phyloP scores from a whole-genome alignment of 2,113 vertebrate species.

The Asarcornis scutulata region DNA sequence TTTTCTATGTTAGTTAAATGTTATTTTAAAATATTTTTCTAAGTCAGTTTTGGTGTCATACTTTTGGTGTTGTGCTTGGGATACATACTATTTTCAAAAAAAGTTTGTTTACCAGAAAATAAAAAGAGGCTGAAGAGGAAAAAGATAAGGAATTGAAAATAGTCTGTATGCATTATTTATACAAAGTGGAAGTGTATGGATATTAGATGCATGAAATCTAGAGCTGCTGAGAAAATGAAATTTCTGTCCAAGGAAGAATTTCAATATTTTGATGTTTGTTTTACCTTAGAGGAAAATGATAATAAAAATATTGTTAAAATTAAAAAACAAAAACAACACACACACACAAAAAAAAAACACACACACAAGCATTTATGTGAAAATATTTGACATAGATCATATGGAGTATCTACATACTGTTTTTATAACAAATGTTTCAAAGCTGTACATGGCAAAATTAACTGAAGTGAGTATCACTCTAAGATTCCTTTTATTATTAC shows the following conservation, averaged over 20 bases:
- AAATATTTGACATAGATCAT: background rate
- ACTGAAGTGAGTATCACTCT: too few relatives aligned
- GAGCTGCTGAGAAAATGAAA: background rate
- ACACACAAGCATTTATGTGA: background rate
- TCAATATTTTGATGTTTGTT: background rate
- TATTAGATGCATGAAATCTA: background rate
- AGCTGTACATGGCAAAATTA: background rate
- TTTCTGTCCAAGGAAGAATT: background rate
- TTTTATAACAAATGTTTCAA: background rate
- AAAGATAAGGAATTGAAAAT: background rate
- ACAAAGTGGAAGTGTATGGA: background rate
- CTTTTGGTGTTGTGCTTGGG: background rate
- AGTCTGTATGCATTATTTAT: background rate
- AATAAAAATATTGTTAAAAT: background rate
- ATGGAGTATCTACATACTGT: background rate
- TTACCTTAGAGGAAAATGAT: background rate
- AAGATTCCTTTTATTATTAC: background rate
- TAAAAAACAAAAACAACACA: background rate
- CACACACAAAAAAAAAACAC: too few relatives aligned
- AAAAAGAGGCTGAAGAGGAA: background rate
- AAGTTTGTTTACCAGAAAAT: background rate
- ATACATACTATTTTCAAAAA: background rate
- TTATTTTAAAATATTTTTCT: background rate
- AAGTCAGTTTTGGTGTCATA: background rate
- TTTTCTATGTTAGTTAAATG: background rate